Conservation (phyloP, 37 sponge, comb jelly and placozoan genomes). For the Agelas oroides region DNA sequence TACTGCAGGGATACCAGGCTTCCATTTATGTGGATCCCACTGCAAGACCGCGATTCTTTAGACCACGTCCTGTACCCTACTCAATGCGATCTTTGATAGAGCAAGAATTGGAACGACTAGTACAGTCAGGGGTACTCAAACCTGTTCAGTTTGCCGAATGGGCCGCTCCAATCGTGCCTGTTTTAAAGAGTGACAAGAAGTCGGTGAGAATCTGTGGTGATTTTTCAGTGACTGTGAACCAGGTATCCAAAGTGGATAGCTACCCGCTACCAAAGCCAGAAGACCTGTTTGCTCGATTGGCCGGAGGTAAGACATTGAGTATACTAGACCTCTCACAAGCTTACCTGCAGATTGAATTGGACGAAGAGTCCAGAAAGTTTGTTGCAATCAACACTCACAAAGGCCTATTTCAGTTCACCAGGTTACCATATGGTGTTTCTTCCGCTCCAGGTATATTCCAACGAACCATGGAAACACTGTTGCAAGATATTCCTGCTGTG, state of each 20-base stretch:
- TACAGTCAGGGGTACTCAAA: conserved; percentile 15
- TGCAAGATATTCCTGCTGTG: conserved; percentile 1
- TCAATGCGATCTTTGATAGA: conserved; percentile 9
- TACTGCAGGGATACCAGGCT: not conserved
- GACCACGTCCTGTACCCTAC: conserved; percentile 16
- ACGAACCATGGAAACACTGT: conserved; percentile 2
- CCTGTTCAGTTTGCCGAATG: conserved; percentile 41
- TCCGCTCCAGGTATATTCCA: conserved; percentile 28
- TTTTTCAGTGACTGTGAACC: conserved; percentile 28
- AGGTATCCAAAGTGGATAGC: not conserved
- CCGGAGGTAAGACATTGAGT: conserved; percentile 22
- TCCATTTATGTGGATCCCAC: not conserved
- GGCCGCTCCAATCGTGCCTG: conserved; percentile 64
- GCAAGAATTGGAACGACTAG: conserved; percentile 7
- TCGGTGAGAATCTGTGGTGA: conserved; percentile 17
- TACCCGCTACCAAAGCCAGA: not conserved
- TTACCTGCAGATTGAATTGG: not conserved
- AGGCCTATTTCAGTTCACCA: not conserved
- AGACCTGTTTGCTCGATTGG: not conserved
- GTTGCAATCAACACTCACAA: conserved; percentile 17
- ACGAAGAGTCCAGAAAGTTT: conserved; percentile 27
- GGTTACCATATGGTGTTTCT: not conserved
- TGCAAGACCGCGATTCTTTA: conserved; percentile 3
- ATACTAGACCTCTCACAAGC: conserved; percentile 33
- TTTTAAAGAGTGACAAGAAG: conserved; percentile 27